These are phyloP conservation scores for Nephila pilipes DNA, from an alignment of 1,140 invertebrate genomes.

Conservation along the genomic window DNA sequence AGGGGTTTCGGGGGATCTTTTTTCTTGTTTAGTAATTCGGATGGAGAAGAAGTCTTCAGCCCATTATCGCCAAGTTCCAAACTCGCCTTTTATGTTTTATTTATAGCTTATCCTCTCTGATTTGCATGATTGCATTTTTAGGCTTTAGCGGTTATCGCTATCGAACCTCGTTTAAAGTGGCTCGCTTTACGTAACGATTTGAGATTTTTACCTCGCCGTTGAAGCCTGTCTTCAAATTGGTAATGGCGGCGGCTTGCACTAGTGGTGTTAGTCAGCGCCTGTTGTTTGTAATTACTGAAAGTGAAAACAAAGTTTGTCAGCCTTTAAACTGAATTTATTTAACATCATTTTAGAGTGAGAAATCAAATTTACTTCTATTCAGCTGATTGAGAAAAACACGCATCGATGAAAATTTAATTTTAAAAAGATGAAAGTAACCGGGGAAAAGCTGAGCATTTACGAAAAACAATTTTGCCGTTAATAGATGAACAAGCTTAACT, in stretches of 20 bases:
- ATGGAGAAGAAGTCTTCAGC: slow-evolving; percentile 26
- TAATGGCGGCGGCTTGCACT: not conserved
- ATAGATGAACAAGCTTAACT: no score
- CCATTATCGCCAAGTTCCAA: slow-evolving; percentile 60
- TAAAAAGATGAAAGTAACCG: no score
- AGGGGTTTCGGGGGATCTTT: not conserved
- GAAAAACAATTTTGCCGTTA: no score
- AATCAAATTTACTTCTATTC: no score
- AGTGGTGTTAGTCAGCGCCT: not conserved
- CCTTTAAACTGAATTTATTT: no score
- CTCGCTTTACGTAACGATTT: slow-evolving; percentile 65
- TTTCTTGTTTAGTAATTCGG: slow-evolving; percentile 60
- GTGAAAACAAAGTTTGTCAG: not conserved
- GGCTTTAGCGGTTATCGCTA: slow-evolving; percentile 68
- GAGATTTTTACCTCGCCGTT: slow-evolving; percentile 14
- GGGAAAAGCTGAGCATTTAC: no score
- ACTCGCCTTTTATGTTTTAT: slow-evolving; percentile 73
- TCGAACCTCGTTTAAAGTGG: slow-evolving; percentile 32
- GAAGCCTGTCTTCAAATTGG: not conserved
- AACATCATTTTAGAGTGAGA: no score
- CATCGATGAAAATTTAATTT: no score
- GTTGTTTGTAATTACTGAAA: not conserved
- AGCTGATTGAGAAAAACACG: no score
- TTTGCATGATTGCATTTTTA: slow-evolving; percentile 72
- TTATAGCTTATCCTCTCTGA: slow-evolving; percentile 68